These are phyloP conservation scores for Acyrthosiphon pisum DNA, from an alignment of 1,140 invertebrate species.

Conservation along the genomic window DNA sequence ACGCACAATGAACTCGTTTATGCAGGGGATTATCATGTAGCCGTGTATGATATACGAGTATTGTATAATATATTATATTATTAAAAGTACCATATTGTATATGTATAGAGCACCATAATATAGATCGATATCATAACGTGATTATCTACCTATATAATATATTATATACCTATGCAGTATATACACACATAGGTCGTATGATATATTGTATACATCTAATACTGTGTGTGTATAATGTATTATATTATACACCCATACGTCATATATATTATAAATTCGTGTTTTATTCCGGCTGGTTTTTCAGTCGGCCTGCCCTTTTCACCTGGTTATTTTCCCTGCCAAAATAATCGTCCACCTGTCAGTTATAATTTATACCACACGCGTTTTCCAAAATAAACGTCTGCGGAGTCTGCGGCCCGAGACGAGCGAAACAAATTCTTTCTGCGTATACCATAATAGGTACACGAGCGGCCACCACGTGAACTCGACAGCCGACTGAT, in stretches of 20 bases:
- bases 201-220: neutral
- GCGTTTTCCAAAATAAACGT: conserved; percentile 32
- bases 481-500: conserved; percentile 29
- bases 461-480: neutral
- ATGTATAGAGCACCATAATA: too few species aligned
- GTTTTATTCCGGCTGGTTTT: conserved; percentile 8
- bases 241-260: too few species aligned
- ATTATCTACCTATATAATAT: neutral
- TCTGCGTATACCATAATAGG: neutral
- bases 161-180: too few species aligned
- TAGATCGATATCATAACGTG: neutral
- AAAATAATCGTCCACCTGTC: conserved; percentile 36
- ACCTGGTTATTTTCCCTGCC: conserved; percentile 27
- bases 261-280: neutral
- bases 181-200: neutral
- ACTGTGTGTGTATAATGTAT: neutral
- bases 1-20: neutral
- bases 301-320: conserved; percentile 4
- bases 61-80: neutral
- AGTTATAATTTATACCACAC: conserved; percentile 41
- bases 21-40: neutral
- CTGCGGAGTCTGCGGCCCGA: neutral
- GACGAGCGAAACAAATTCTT: conserved; percentile 38
- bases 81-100: too few species aligned
- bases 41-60: neutral